Evolutionary conservation across 2,113 vertebrate genomes (phyloP).

Genomic region (Pleuronectes platessa): DNA sequence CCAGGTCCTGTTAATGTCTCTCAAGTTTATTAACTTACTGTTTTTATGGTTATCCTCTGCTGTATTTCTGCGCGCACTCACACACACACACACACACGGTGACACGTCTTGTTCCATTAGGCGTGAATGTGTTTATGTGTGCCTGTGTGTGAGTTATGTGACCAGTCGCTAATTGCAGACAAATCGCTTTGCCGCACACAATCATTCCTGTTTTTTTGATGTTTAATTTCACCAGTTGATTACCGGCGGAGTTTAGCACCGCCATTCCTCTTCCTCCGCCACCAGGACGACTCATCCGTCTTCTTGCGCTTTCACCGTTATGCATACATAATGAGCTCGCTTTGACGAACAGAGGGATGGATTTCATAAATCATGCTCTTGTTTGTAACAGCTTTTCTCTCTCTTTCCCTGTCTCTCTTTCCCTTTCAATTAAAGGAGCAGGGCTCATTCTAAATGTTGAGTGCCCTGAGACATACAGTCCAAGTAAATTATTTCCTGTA

Average conservation of each 20-base stretch:
- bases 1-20: constrained; percentile 73
- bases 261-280: constrained; percentile 77
- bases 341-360: constrained; percentile 80
- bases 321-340: constrained; percentile 81
- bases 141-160: constrained; percentile 77
- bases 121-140: constrained; percentile 68
- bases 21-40: constrained; percentile 77
- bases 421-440: constrained; percentile 75
- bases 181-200: constrained; percentile 86
- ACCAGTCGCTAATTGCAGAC: constrained; percentile 84
- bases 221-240: constrained; percentile 87
- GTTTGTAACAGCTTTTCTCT: constrained; percentile 83
- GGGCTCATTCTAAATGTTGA: constrained; percentile 62
- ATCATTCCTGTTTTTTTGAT: constrained; percentile 84
- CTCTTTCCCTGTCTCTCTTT: constrained; percentile 67
- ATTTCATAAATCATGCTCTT: constrained; percentile 87
- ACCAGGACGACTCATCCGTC: constrained; percentile 79
- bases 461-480: constrained; percentile 63
- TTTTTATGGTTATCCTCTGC: constrained; percentile 72
- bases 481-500: constrained; percentile 66
- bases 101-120: constrained; percentile 68
- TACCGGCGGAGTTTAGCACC: constrained; percentile 79
- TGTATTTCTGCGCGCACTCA: constrained; percentile 43
- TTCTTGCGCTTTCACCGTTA: constrained; percentile 63
- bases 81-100: constrained; percentile 32